A percentile compares a stretch with the other conserved stretches of the same genome.
Evolutionary conservation across 2,888 invertebrate genomes (phyloP).

Genomic region (Scelioninae gen. 1): DNA sequence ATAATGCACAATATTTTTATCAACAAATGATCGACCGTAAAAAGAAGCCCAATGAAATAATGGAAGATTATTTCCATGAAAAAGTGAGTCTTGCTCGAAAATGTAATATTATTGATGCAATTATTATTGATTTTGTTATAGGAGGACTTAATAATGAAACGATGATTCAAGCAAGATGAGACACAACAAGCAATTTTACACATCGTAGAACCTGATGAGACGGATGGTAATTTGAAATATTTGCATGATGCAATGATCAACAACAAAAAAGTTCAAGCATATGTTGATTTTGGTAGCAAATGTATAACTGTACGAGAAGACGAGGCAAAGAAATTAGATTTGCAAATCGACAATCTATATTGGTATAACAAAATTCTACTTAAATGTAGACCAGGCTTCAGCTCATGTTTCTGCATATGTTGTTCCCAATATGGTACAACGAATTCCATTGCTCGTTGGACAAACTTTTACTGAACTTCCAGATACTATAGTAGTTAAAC

Average conservation of each 20-base stretch:
- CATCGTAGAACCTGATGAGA: neutral
- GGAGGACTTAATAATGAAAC: neutral
- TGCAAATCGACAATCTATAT: neutral
- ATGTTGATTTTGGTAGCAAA: constrained; percentile 9
- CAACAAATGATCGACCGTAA: neutral
- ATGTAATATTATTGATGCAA: neutral
- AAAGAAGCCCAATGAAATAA: neutral
- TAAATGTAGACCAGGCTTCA: neutral
- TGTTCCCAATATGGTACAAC: constrained; percentile 1
- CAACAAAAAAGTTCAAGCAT: neutral
- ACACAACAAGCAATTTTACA: neutral
- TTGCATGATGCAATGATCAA: constrained; percentile 14
- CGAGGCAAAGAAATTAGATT: neutral
- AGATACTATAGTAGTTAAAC: neutral
- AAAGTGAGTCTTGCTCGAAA: constrained; percentile 4
- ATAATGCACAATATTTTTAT: neutral
- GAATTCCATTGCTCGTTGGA: constrained; percentile 2
- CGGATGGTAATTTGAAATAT: constrained; percentile 4
- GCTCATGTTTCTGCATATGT: neutral
- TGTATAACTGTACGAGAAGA: constrained; percentile 1
- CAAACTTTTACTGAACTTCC: constrained; percentile 14
- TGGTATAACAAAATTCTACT: neutral
- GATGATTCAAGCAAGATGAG: neutral
- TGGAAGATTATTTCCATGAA: constrained; percentile 15
- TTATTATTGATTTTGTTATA: constrained; percentile 10